Evolutionary conservation across 1,140 invertebrate species (phyloP).

Genomic region (Temnothorax nylanderi): DNA sequence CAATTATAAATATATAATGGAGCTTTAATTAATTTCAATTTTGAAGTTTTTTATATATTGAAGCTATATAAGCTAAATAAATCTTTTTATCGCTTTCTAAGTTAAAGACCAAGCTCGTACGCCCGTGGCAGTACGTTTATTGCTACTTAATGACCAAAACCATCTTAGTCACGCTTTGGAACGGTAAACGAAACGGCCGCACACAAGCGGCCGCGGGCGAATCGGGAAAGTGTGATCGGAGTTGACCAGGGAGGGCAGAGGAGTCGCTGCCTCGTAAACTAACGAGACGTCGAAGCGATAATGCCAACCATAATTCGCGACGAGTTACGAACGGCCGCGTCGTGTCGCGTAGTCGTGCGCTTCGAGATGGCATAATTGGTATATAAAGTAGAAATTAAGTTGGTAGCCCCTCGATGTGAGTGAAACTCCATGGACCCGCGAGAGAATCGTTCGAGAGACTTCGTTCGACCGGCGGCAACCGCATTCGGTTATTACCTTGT

Average conservation of each 20-base stretch:
- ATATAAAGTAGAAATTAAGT: slow-evolving; percentile 53
- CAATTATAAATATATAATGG: not conserved
- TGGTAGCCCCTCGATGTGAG: slow-evolving; percentile 1
- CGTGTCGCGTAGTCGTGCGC: slow-evolving; percentile 40
- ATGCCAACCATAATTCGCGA: slow-evolving; percentile 33
- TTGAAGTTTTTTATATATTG: not conserved
- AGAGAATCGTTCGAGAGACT: not conserved
- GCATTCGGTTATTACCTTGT: slow-evolving; percentile 29
- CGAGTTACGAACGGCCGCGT: slow-evolving; percentile 25
- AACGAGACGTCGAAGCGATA: slow-evolving; percentile 50
- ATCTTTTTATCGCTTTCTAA: not conserved
- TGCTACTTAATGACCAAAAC: slow-evolving; percentile 22
- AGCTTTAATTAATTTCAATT: not conserved
- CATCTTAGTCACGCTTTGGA: slow-evolving; percentile 8
- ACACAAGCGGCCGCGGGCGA: not conserved
- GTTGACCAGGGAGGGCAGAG: not conserved
- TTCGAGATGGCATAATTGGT: slow-evolving; percentile 57
- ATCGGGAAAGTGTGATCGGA: slow-evolving; percentile 17
- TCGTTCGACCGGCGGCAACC: not conserved
- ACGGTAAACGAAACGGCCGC: not conserved
- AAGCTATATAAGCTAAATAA: not conserved
- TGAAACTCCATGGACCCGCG: slow-evolving; percentile 29
- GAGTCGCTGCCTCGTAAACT: slow-evolving; percentile 43
- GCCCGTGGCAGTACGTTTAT: not conserved
- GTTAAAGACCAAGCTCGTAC: not conserved